A percentile compares a stretch with the other conserved stretches of the same genome.
phyloP scores from a whole-genome alignment of 2,888 invertebrate species.

The Hirtodrosophila trivittata region DNA sequence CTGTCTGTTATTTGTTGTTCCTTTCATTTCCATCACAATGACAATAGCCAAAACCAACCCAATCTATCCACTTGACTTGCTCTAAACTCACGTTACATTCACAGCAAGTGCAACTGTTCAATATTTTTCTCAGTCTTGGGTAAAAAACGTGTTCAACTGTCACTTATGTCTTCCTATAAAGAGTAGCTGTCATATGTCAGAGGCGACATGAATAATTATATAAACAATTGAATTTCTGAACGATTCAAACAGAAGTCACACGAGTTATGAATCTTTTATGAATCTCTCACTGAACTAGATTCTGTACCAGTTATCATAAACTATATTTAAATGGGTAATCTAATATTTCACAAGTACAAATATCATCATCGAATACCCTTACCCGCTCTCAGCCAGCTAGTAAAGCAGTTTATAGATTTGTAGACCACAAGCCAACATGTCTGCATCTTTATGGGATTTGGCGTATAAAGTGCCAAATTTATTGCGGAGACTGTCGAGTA shows the following conservation, averaged over 20 bases:
- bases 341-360: no score
- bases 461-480: slow-evolving; percentile 61
- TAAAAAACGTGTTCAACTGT: slow-evolving; percentile 2
- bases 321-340: no score
- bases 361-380: no score
- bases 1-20: slow-evolving; percentile 21
- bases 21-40: slow-evolving; percentile 60
- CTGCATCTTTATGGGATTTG: slow-evolving; percentile 13
- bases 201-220: no score
- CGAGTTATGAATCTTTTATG: no score
- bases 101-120: slow-evolving; percentile 15
- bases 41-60: slow-evolving; percentile 4
- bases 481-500: slow-evolving; percentile 32
- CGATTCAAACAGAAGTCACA: no score
- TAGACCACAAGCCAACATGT: slow-evolving; percentile 16
- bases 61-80: slow-evolving; percentile 31
- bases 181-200: no score
- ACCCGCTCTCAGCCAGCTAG: no score
- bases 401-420: slow-evolving; percentile 1
- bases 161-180: background rate
- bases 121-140: background rate
- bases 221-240: no score
- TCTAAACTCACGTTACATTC: slow-evolving; percentile 23
- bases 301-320: no score
- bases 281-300: no score